These are phyloP conservation scores for Ips typographus DNA, from an alignment of 1,140 invertebrate species.

Conservation along the genomic window DNA sequence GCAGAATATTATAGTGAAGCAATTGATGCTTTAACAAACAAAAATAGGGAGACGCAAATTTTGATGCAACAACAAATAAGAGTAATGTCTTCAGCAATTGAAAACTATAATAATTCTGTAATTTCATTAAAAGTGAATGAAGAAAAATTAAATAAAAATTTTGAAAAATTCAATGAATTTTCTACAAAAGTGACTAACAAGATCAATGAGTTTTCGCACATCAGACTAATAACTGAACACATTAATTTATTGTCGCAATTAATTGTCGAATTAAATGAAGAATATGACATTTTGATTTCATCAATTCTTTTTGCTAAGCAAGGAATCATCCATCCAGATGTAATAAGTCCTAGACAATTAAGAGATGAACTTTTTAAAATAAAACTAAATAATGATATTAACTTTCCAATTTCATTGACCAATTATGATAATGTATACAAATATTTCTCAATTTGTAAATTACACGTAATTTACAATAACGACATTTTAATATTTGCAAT, in stretches of 20 bases:
- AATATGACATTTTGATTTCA: slow-evolving; percentile 24
- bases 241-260: slow-evolving; percentile 22
- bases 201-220: not conserved
- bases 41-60: slow-evolving; percentile 25
- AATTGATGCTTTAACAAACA: slow-evolving; percentile 34
- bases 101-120: slow-evolving; percentile 1
- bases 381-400: slow-evolving; percentile 18
- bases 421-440: slow-evolving; percentile 8
- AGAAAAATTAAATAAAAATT: slow-evolving; percentile 4
- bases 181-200: not conserved
- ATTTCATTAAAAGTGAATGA: not conserved
- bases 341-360: too few relatives aligned
- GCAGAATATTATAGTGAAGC: slow-evolving; percentile 43
- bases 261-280: slow-evolving; percentile 25
- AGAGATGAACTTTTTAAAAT: slow-evolving; percentile 7
- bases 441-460: slow-evolving; percentile 12
- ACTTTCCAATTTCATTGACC: slow-evolving; percentile 16
- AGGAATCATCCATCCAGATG: slow-evolving; percentile 34
- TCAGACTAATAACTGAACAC: slow-evolving; percentile 1
- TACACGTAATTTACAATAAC: slow-evolving; percentile 8
- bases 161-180: slow-evolving; percentile 12
- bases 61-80: slow-evolving; percentile 37
- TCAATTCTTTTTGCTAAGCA: slow-evolving; percentile 34
- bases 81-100: slow-evolving; percentile 15
- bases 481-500: slow-evolving; percentile 15